phyloP scores from a whole-genome alignment of 2,113 vertebrate genomes.

The Heterotilapia buettikoferi region DNA sequence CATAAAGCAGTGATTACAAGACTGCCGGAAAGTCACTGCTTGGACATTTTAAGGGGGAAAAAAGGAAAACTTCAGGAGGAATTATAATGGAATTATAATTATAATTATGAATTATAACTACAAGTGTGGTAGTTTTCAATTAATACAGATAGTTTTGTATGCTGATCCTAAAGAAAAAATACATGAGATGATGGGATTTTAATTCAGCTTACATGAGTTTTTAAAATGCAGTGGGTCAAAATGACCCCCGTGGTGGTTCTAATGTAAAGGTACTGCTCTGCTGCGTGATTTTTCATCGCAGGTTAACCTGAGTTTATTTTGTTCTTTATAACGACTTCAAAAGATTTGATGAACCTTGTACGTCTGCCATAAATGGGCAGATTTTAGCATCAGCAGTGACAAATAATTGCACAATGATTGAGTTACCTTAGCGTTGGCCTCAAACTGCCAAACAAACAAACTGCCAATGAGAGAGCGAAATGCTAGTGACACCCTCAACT shows the following conservation, averaged over 20 bases:
- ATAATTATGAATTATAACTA: not conserved
- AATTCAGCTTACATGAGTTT: not conserved
- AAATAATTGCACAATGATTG: not conserved
- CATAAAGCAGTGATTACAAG: not conserved
- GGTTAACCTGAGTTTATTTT: not conserved
- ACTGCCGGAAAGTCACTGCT: not conserved
- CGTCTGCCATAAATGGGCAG: not conserved
- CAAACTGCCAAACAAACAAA: not conserved
- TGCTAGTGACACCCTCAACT: not conserved
- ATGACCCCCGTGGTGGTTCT: accelerated
- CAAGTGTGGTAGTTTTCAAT: accelerated
- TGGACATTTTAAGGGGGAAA: accelerated
- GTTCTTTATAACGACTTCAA: not conserved
- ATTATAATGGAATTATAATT: too few species aligned
- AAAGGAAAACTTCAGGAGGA: accelerated
- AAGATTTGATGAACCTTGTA: not conserved
- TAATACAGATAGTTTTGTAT: not conserved
- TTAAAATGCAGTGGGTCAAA: not conserved
- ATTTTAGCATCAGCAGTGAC: not conserved
- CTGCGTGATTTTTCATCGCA: not conserved
- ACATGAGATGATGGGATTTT: not conserved
- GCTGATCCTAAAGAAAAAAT: not conserved
- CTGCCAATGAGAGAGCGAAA: not conserved
- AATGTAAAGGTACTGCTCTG: not conserved
- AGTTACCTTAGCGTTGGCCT: not conserved